phyloP scores from a whole-genome alignment of 2,888 invertebrate genomes.

The Agrochola macilenta region DNA sequence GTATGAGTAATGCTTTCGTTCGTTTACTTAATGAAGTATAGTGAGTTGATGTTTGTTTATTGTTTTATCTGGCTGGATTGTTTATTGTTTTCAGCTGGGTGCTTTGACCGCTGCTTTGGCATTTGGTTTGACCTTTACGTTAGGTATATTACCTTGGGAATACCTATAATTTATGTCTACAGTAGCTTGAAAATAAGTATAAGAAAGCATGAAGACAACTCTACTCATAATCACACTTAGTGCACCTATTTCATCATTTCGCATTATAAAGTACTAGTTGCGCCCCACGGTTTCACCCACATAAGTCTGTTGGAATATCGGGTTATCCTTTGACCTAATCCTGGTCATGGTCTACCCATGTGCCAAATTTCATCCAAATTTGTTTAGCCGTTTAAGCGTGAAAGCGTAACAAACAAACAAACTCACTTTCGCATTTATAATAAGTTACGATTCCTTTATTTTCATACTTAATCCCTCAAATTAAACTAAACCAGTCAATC shows the following conservation, averaged over 20 bases:
- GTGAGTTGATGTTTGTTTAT: conserved; percentile 37
- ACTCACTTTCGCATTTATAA: no score
- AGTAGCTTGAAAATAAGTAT: background rate
- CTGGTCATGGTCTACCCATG: no score
- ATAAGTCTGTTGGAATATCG: no score
- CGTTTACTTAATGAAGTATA: conserved; percentile 54
- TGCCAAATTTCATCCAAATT: no score
- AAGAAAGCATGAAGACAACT: background rate
- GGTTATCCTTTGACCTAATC: no score
- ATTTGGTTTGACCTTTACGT: conserved; percentile 14
- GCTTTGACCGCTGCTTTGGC: conserved; percentile 1
- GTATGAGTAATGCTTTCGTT: conserved; percentile 52
- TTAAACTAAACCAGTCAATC: background rate
- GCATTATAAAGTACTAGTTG: background rate
- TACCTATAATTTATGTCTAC: background rate
- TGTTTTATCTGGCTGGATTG: conserved; percentile 44
- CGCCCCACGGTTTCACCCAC: no score
- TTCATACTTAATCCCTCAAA: background rate
- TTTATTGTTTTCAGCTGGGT: conserved; percentile 30
- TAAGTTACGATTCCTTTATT: no score
- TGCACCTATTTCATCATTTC: background rate
- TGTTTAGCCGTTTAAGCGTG: no score
- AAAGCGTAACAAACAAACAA: no score
- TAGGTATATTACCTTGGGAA: background rate
- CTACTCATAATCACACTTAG: background rate